Base-by-base conservation (phyloP, 1,140 invertebrate species). In the Saxidomus purpurata region DNA sequence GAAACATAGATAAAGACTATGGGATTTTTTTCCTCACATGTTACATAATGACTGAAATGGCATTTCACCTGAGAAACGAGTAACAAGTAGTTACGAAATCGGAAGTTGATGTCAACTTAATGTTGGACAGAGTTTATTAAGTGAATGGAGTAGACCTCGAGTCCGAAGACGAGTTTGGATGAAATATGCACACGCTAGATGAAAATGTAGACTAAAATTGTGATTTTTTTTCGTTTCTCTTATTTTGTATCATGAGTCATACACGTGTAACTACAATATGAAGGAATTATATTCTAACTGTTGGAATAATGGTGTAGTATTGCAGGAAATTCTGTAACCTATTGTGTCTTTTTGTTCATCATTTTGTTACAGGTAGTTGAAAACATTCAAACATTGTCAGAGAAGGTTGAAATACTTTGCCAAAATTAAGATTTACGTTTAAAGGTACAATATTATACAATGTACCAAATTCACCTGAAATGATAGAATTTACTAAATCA, bases 231-330 rank as follows among this genome's bases (percentile, higher is more conserved):
- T 71, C 2, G 25, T 28, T 25, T 63, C 28, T 31, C 11, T 3
- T 77, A 49, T 77, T 77, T 49, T 77, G 74, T 77, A 49, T 52
- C 40, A 49, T n/a, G 74, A 28, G 74, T 77, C 40, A 47, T 52
- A 17, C 4, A 77, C 13, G 43, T 49, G 31, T 77, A 49, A 77
- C 40, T 28, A 40, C 8, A 19, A 49, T 77, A 77, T 49, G 47
- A 49, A 49, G 74, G 43, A 77, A 31, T 49, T 77, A 28, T 47
- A 49, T 49, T 71, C 4, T 77, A 47, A 47, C 47, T 43, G 47
- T 43, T 77, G 74, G 47, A 77, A 49, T 49, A 77, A 49, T 13
- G 40, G 40, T 77, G 25, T 77, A 77, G 74, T 77, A 77, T 77
- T 77, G 74, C 40, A 77, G 74, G 43, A 77, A 49, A 25, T 49